Base-by-base conservation (phyloP, 2,888 invertebrate genomes). In the Drosophila siamana region DNA sequence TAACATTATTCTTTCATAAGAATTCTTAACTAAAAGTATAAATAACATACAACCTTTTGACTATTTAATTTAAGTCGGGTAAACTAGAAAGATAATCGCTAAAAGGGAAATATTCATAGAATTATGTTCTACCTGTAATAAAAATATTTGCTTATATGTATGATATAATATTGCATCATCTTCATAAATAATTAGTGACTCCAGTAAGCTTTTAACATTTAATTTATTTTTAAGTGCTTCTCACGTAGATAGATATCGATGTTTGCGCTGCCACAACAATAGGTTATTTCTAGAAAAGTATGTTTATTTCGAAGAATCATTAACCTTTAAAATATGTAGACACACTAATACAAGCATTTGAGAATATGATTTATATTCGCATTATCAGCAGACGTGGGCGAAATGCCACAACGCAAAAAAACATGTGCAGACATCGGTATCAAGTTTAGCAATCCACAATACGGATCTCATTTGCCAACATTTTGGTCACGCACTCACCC, bases 361-460 rank as follows among this genome's bases (percentile, higher is more conserved):
- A 7, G 40, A 44, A 43, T 38, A 56, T 67, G 19, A 73, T 52
- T 62, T 48, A 59, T 38, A 48, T 40, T 55, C 28, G 3, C 15
- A 56, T 77, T 77, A 74, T 77, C 74, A 74, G 60, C 7, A 57
- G 30, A 77, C 62, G 63, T 67, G 73, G 57, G 72, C 41, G 72
- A 50, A 56, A 52, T 41, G 59, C 47, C n/a, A 51, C 44, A 60
- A 76, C 71, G 77, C 66, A 74, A 74, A 54, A 52, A 33, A 54
- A 30, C 55, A 26, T 19, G 40, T 65, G 69, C 54, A 60, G 70
- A 69, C 70, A 62, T 69, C 62, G 46, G 46, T 57, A 66, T 65
- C 75, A 55, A 38, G 5, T 4, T 11, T 30, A 0, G 5, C 59
- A 52, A 75, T 63, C 69, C 16, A 24, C 13, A 60, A 30, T 19